Evolutionary conservation across 2,113 vertebrate species (phyloP), one percentile per base, ranked within the genome.

Genomic region (Oceanodroma tethys): DNA sequence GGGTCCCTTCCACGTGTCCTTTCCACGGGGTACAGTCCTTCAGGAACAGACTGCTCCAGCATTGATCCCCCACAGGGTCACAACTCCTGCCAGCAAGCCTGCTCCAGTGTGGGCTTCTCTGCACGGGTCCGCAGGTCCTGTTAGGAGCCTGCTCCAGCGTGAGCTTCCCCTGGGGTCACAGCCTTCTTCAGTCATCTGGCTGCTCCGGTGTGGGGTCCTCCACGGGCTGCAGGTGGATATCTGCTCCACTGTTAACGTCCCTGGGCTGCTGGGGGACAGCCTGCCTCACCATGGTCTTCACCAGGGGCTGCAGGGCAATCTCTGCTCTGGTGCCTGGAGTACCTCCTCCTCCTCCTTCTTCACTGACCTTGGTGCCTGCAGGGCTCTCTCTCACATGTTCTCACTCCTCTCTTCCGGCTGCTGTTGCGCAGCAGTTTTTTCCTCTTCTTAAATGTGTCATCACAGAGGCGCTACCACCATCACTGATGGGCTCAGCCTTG

Each of bases 201-300:
- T 68, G 29, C 16, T 55, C 29, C 0, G 1, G 15, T 0, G 3
- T 42, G 36, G 70, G 36, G 16, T 42, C 14, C 16, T 73, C 15
- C 11, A 4, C 0, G 2, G 20, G 48, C 48, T 42, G 21, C 16
- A 42, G 52, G 50, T 73, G 52, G 16, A 3, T 3, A 14, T 42
- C 11, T 73, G 29, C 11, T 42, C 29, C 36, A 3, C 11, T 0
- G 5, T 16, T 9, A 9, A 15, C 29, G 47, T 34, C 6, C 10
- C 3, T 13, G 36, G 29, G 17, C 75, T 79, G 47, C 59, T 42
- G 5, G 16, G 2, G 22, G 2, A 42, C 59, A 79, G 75, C 36
- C 27, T 34, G 36, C 75, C 36, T 40, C 59, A 42, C 47, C 29
- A 7, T 13, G 36, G 36, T 5, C 43, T 32, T 21, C 7, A 5